Base-by-base conservation (phyloP, 2,797 vertebrate genomes). In the Manis crassicaudata region DNA sequence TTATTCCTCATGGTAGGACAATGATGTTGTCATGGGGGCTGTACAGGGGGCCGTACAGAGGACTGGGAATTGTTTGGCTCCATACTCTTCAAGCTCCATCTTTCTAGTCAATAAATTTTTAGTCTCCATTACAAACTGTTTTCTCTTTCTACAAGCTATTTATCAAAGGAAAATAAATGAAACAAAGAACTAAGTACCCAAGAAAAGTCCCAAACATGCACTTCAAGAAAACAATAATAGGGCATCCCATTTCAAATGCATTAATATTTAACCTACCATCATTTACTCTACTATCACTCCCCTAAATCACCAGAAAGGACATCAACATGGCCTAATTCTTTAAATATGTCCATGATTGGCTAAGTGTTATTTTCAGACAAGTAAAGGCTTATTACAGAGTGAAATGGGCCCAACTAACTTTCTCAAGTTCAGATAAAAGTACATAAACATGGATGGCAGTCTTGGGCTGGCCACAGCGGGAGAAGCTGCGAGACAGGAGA, bases 131-230 rank as follows among this genome's bases (percentile, higher is more conserved):
- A 94, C 5, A 46, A 68, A 84, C 68, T 83, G 35, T 65, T 67
- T 96, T 97, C 82, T 87, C 58, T 88, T 90, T 52, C 88, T 77
- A 62, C 79, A 46, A 37, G 70, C 86, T 94, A 96, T 92, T 96
- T 73, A 94, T 95, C 91, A 97, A 96, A 92, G 70, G 65, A 90
- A 97, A 96, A 91, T 76, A 96, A 97, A 96, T 80, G 79, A 96
- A 97, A 90, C 84, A 73, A 80, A 90, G 46, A 90, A 88, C 70
- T 87, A 96, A 96, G 85, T 83, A 92, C 50, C 79, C 68, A 40
- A 95, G 92, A 95, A 97, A 94, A 81, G 75, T 63, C 87, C 92
- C 86, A 94, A 94, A 80, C 6, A 25, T 92, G 52, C 76, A 92
- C 88, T 93, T 82, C 90, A 82, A 94, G 72, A 93, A 96, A 96